phyloP scores from a whole-genome alignment of 2,888 invertebrate species.

The Ellobium chinense region DNA sequence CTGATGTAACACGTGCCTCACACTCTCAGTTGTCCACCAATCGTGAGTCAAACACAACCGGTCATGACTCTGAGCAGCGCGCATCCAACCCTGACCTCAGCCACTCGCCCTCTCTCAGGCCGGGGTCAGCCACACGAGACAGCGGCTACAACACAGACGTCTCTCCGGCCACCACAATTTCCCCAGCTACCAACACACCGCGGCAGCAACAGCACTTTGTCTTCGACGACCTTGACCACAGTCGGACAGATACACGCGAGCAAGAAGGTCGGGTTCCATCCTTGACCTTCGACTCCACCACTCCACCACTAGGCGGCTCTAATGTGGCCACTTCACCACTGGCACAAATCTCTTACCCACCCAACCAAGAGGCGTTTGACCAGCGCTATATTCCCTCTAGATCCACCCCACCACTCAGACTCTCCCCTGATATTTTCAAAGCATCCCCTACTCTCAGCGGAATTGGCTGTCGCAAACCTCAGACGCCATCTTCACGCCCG shows the following conservation, averaged over 20 bases:
- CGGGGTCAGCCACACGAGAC: slow-evolving; percentile 52
- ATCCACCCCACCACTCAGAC: slow-evolving; percentile 13
- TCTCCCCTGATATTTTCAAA: slow-evolving; percentile 34
- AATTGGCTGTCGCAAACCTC: background rate
- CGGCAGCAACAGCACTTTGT: slow-evolving; percentile 56
- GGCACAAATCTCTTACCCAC: background rate
- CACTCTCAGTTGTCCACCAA: background rate
- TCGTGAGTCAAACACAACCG: background rate
- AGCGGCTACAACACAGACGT: slow-evolving; percentile 70
- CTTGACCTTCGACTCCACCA: background rate
- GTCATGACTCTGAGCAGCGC: background rate
- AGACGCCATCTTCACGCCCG: background rate
- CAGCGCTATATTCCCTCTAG: background rate
- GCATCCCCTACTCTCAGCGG: background rate
- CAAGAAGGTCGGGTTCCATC: background rate
- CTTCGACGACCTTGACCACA: slow-evolving; percentile 53
- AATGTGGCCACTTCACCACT: background rate
- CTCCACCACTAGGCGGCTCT: background rate
- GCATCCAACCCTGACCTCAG: slow-evolving; percentile 8
- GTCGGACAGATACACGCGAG: background rate
- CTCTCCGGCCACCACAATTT: slow-evolving; percentile 60
- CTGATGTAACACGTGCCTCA: background rate
- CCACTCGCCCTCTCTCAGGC: slow-evolving; percentile 14
- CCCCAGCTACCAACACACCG: slow-evolving; percentile 37
- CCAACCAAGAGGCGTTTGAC: background rate